Evolutionary conservation across 2,888 invertebrate species (phyloP), one percentile per base, ranked within the genome.

Genomic region (Xanthia icteritia): DNA sequence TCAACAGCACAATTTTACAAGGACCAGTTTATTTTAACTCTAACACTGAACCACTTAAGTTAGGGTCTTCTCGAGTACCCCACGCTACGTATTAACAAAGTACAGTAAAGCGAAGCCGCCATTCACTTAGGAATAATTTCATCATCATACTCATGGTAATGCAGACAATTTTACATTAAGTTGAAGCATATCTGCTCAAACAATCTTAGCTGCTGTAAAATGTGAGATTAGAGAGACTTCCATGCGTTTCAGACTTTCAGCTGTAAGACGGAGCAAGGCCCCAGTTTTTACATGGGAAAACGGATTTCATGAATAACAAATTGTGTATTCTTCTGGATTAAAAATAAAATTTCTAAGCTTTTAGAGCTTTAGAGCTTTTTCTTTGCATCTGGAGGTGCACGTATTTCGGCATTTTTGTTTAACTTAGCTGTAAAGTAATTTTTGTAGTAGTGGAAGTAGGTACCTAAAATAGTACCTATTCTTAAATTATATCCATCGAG

Each of bases 121-220:
- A 75, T 69, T 86, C 76, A 83, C 88, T 87, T 73, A 83, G 63
- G 86, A 79, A 88, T 86, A 87, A 87, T 86, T 87, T 83, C 58
- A 84, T 86, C 80, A 82, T 86, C 75, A 82, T 76, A 70, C 86
- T 86, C 76, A 73, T 77, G 84, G 71, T 87, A 87, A 87, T 80
- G 84, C 73, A 77, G 84, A 70, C 79, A 84, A 87, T 86, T 88
- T 87, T 79, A 51, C 80, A 79, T 87, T 86, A 79, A 78, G 65
- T 84, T 67, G 65, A 77, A 86, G 61, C 65, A 82, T 81, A 86
- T 86, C 84, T 80, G 42, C 68, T 81, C 73, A 71, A 73, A 54
- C 69, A 77, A 84, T 82, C 75, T 80, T 60, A 39, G 51, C 65
- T 48, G 51, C 65, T 48, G 48, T 76, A 72, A 82, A 87, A 81